Percentiles rank a stretch among this genome's conserved stretches.
Evolutionary conservation across 2,888 invertebrate species (phyloP).

Genomic region (Hydropsyche betteni): DNA sequence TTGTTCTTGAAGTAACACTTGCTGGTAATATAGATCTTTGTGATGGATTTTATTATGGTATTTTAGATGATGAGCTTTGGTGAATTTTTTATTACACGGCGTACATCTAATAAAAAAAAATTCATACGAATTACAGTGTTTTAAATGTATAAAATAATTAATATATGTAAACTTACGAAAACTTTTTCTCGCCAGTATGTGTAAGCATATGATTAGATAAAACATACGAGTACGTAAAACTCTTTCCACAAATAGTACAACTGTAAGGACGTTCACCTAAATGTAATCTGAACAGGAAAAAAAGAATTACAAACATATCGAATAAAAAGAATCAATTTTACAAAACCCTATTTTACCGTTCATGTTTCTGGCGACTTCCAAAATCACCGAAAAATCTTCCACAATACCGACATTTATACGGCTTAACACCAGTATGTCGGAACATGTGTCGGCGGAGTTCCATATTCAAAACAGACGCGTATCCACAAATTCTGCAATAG

Average conservation of each 20-base stretch:
- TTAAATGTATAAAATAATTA: slow-evolving; percentile 9
- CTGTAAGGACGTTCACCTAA: slow-evolving; percentile 66
- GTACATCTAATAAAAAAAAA: slow-evolving; percentile 56
- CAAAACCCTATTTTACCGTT: slow-evolving; percentile 55
- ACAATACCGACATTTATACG: slow-evolving; percentile 62
- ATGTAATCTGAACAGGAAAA: slow-evolving; percentile 58
- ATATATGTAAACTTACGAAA: slow-evolving; percentile 59
- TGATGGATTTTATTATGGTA: slow-evolving; percentile 68
- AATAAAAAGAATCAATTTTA: not conserved
- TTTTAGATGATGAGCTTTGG: slow-evolving; percentile 65
- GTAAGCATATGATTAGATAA: slow-evolving; percentile 66
- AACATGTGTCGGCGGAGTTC: slow-evolving; percentile 62
- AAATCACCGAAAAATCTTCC: slow-evolving; percentile 61
- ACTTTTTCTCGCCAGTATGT: slow-evolving; percentile 66
- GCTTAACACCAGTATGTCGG: slow-evolving; percentile 61
- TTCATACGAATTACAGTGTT: not conserved
- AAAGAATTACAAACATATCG: not conserved
- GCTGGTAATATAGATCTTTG: slow-evolving; percentile 63
- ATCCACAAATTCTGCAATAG: slow-evolving; percentile 58
- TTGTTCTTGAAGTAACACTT: slow-evolving; percentile 62
- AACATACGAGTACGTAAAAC: slow-evolving; percentile 66
- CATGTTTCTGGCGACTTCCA: slow-evolving; percentile 62
- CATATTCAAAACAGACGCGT: slow-evolving; percentile 59
- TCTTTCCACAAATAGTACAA: slow-evolving; percentile 63
- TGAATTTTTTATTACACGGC: slow-evolving; percentile 66